phyloP scores from a whole-genome alignment of 1,140 invertebrate species.

The Zaprionus davidi region DNA sequence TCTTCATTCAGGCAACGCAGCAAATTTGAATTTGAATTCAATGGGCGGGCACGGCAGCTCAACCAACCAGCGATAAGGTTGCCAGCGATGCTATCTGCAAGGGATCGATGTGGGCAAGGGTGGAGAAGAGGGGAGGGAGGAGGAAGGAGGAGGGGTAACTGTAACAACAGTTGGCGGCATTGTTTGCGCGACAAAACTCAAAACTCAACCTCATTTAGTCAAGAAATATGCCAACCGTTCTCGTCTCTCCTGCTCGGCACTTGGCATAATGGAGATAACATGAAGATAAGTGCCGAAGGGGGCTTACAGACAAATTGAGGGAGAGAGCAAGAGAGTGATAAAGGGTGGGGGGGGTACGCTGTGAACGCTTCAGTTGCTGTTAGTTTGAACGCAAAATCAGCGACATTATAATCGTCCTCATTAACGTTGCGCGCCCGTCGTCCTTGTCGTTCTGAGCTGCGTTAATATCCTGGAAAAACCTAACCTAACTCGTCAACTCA shows the following conservation, averaged over 20 bases:
- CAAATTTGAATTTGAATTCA: slow-evolving; percentile 68
- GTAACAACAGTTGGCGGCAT: slow-evolving; percentile 53
- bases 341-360: neutral
- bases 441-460: slow-evolving; percentile 37
- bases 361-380: slow-evolving; percentile 64
- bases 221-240: slow-evolving; percentile 71
- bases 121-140: neutral
- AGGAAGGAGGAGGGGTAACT: neutral
- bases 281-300: slow-evolving; percentile 4
- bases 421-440: slow-evolving; percentile 57
- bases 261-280: slow-evolving; percentile 70
- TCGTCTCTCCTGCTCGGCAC: slow-evolving; percentile 45
- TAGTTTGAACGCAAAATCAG: slow-evolving; percentile 80
- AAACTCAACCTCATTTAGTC: slow-evolving; percentile 77
- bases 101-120: neutral
- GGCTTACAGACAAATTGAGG: neutral
- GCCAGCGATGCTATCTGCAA: neutral
- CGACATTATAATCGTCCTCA: slow-evolving; percentile 83
- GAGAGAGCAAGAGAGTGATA: neutral
- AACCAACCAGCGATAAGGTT: slow-evolving; percentile 20
- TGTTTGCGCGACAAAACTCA: slow-evolving; percentile 71
- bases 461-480: slow-evolving; percentile 81
- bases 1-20: slow-evolving; percentile 50
- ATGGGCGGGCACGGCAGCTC: slow-evolving; percentile 44
- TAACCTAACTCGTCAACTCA: slow-evolving; percentile 80